Evolutionary conservation across 2,797 vertebrate species (phyloP), one percentile per base, ranked within the genome.

Genomic region (Hemitrygon akajei): DNA sequence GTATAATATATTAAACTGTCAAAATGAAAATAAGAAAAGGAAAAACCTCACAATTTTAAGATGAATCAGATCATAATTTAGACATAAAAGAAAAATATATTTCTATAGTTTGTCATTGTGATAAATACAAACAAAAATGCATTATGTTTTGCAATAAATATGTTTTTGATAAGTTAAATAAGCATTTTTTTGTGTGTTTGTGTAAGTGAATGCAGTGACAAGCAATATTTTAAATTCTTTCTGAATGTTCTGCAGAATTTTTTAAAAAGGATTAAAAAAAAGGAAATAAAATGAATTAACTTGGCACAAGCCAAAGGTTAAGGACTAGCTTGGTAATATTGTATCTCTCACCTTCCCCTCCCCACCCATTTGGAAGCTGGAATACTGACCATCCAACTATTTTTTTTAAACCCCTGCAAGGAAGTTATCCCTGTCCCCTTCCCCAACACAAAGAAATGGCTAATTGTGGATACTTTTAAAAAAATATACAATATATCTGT

Each of bases 61-160:
- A 99, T 99, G 99, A 99, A 99, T 99, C n/a, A n/a, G 98, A 99
- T 99, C 98, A 99, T 99, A 99, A 99, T 98, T 99, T 99, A 99
- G 98, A 99, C 98, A 99, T 99, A 99, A 99, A 98, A 99, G 98
- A 93, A 93, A 89, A 99, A 99, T 99, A 99, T 99, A 99, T 99
- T 99, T 98, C 99, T 99, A 99, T 98, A 98, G 98, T 97, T 99
- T 98, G 98, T 99, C 98, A 98, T 98, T 98, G 98, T 98, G 98
- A 99, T 99, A 99, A 99, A 99, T 99, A 99, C 98, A 98, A 99
- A 99, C 98, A 98, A 98, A 99, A 97, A 99, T 98, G 98, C 98
- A 99, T 99, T 99, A 99, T 98, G 98, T 98, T 99, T 98, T 98
- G 98, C 98, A 99, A 99, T 99, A 99, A 99, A 99, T 99, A 99